These are phyloP conservation scores for Enteromius paludinosus DNA, from an alignment of 2,797 vertebrate species.

Conservation along the genomic window DNA sequence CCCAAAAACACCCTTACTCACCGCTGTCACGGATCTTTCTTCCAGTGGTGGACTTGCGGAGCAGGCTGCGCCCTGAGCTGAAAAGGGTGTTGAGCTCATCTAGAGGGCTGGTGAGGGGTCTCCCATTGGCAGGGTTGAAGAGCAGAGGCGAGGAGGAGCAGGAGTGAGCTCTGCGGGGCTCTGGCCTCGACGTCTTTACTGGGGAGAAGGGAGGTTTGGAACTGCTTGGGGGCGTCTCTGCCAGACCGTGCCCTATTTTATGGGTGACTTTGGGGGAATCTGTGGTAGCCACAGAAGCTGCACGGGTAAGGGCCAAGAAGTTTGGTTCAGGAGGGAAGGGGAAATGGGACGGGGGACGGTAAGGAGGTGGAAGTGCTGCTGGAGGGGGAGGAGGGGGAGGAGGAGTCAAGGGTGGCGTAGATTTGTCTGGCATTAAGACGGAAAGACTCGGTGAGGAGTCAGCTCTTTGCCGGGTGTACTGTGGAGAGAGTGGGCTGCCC, in stretches of 20 bases:
- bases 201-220: constrained; percentile 85
- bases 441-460: constrained; percentile 86
- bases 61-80: constrained; percentile 89
- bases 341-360: constrained; percentile 86
- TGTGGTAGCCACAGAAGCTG: constrained; percentile 50
- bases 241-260: constrained; percentile 73
- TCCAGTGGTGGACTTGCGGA: constrained; percentile 90
- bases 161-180: constrained; percentile 83
- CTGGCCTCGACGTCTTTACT: constrained; percentile 81
- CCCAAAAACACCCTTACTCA: constrained; percentile 68
- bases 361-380: constrained; percentile 74
- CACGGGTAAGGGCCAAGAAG: constrained; percentile 75
- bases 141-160: constrained; percentile 84
- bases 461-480: constrained; percentile 84
- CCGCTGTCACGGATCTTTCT: constrained; percentile 89
- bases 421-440: constrained; percentile 82
- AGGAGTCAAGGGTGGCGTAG: constrained; percentile 87
- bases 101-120: constrained; percentile 90
- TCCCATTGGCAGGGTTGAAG: constrained; percentile 86
- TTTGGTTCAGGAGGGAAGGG: constrained; percentile 85
- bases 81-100: constrained; percentile 95
- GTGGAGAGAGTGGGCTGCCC: constrained; percentile 89
- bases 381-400: constrained; percentile 80
- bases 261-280: constrained; percentile 75
- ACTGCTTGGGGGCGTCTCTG: constrained; percentile 74